Base-by-base conservation (phyloP, 2,888 invertebrate species). In the Nomada hirtipes region DNA sequence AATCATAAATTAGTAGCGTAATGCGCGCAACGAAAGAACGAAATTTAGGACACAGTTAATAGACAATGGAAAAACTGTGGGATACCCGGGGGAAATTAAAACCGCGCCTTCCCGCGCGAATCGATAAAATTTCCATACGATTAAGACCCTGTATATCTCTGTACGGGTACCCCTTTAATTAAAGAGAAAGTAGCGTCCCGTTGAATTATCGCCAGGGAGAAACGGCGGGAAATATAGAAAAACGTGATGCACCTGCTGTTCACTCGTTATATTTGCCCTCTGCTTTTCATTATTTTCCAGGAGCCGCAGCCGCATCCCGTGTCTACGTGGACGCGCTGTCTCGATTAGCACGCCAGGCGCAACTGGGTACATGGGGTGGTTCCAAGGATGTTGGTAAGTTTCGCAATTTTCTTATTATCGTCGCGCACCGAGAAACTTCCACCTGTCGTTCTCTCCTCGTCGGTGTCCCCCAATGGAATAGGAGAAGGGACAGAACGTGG, bases 341-440 rank as follows among this genome's bases (percentile, higher is more conserved):
- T 88, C 97, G 97, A 94, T 95, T 98, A 93, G 98, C 98, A 83
- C 95, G 97, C 88, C 98, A 98, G 93, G 98, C 98, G 75, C 98
- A 98, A 94, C 97, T 98, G 94, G 98, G 98, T 88, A 97, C 97
- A 59, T 97, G 97, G 97, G 97, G 97, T 88, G 98, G 98, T 93
- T 98, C 98, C 88, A 96, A 97, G 86, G 98, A 98, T 95, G 97
- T 98, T 90, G 98, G 98, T 98, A 95, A 96, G 96, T 94, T 70
- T 69, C 26, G 44, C 61, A 57, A 74, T 69, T 52, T 76, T 80
- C 74, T 74, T 70, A 67, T 69, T 69, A 64, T 68, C 67, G 23
- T 57, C 15, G n/a, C 26, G n/a, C 26, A 23, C 55, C 10, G 42
- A 4, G 57, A 20, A 69, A 76, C 67, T 68, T 69, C 23, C 29